Base-by-base conservation (phyloP, 1,140 invertebrate species). In the Leptopilina clavipes region DNA sequence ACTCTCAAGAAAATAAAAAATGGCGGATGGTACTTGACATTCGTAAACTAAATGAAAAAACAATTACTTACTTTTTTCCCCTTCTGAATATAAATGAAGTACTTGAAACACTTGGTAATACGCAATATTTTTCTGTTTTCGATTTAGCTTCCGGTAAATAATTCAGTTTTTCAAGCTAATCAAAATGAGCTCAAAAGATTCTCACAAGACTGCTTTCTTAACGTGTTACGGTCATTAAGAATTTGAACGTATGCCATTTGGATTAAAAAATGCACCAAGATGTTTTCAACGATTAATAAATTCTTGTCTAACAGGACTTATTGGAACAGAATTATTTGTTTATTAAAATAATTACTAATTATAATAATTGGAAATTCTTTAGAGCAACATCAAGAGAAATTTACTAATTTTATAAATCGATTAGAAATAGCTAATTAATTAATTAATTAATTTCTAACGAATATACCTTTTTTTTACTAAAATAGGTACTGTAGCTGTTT, bases 161-260 rank as follows among this genome's bases (percentile, higher is more conserved):
- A n/a, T n/a, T n/a, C n/a, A n/a, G n/a, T n/a, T 3, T 93, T 91
- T 82, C 91, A 87, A 83, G n/a, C 91, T 93, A 82, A 82, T 92
- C 18, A 43, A 72, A 2, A 75, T 92, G 2, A 73, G 85, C 31
- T 43, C 85, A 83, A 71, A 87, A 10, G 86, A 89, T 76, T 78
- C 54, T 44, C 65, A 81, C 0, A 91, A 91, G 79, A 91, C 90
- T 8, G 89, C 87, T 2, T 90, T 91, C 71, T 54, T 45, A 17
- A 86, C 82, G 5, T 70, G 83, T 18, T 79, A 74, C 17, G 88
- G 88, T 3, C 87, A 86, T 72, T 89, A 75, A 74, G 76, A 88
- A 72, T 90, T 84, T 72, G 70, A 12, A 6, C 44, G 85, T 12
- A 85, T 91, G 85, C 83, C 84, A 8, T 89, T 89, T 72, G 87